phyloP scores from a whole-genome alignment of 2,888 invertebrate species.

The Petrolisthes cinctipes region DNA sequence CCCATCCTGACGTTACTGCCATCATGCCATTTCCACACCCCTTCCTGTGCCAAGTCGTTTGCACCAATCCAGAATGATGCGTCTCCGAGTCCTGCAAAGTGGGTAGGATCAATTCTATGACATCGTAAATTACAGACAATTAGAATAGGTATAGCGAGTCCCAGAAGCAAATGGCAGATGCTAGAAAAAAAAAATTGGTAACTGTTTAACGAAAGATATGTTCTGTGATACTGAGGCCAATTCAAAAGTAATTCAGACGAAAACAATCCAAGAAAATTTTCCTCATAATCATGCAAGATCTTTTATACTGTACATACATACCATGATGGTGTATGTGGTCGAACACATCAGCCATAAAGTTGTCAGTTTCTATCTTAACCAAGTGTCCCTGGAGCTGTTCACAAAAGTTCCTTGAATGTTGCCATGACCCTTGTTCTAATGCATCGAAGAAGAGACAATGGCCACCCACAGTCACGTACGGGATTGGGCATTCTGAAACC shows the following conservation, averaged over 20 bases:
- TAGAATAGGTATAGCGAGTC: no score
- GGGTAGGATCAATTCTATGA: no score
- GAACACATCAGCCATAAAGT: neutral
- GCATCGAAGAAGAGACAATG: slow-evolving; percentile 16
- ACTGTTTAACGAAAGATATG: no score
- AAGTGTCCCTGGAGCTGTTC: slow-evolving; percentile 13
- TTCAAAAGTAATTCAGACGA: no score
- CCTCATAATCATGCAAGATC: no score
- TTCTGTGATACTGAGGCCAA: no score
- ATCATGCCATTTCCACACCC: neutral
- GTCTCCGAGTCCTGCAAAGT: neutral
- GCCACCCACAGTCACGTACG: slow-evolving; percentile 16
- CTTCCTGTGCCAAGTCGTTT: neutral
- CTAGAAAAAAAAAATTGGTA: no score
- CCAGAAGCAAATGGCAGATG: no score
- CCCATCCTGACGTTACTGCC: slow-evolving; percentile 1
- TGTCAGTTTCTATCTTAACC: slow-evolving; percentile 18
- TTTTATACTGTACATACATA: neutral
- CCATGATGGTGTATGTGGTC: neutral
- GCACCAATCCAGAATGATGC: neutral
- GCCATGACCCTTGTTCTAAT: neutral
- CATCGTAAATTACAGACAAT: no score
- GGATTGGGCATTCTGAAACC: neutral
- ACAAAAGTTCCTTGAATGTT: neutral
- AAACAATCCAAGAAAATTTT: no score